Base-by-base conservation (phyloP, 2,888 invertebrate genomes). In the Plemyria rubiginata region DNA sequence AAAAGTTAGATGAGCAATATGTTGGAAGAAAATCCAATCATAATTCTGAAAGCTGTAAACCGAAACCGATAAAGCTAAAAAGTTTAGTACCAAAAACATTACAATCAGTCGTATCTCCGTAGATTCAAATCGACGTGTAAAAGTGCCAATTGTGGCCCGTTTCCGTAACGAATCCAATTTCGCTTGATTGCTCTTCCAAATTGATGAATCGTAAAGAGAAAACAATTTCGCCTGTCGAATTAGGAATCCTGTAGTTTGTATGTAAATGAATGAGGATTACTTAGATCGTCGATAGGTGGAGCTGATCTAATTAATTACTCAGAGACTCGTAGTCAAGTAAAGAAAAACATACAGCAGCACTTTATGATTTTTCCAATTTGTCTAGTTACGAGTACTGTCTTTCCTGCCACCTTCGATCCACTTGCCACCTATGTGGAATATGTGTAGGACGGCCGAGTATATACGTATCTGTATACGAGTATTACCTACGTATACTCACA, bases 151-250 rank as follows among this genome's bases (percentile, higher is more conserved):
- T 81, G 80, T 80, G 76, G 80, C 71, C 73, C 74, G 76, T 77
- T 79, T 78, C 75, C 74, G 75, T 78, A 80, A 81, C 79, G 76
- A 81, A 80, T 80, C 81, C 79, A 80, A 80, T 81, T 80, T 77
- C 76, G 73, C 72, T 79, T 79, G 78, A 80, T 81, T 78, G 77
- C 76, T 77, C 74, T 72, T 72, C 68, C 71, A 77, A 81, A 79
- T 76, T 80, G 80, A 80, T 79, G 80, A 81, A 77, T 78, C 80
- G 76, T 81, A 81, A 81, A 79, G 75, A 74, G 73, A 79, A 80
- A 79, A 80, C 80, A 80, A 78, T 80, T 80, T 78, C 75, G 73
- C 71, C 77, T 75, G 78, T 78, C 74, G 73, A 78, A 81, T 76
- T 78, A 76, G 74, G 68, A 60, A 61, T 61, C 52, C 54, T 54